Conservation (phyloP, 2,113 vertebrate species). For the Cephalopholis sonnerati region DNA sequence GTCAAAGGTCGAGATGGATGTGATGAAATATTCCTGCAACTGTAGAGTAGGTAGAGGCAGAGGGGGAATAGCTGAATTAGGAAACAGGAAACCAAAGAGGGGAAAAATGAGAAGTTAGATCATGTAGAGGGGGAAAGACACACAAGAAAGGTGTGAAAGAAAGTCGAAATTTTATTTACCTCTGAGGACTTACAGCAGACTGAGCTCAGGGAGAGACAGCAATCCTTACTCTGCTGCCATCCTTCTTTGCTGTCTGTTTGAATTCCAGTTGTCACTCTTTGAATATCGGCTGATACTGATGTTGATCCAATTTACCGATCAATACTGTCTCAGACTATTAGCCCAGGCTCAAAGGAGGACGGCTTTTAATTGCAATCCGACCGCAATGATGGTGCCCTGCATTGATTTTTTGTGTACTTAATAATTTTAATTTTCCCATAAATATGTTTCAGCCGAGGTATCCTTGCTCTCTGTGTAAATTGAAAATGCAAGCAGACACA, state of each 20-base stretch:
- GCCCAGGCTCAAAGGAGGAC: slow-evolving; percentile 36
- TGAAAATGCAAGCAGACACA: not conserved
- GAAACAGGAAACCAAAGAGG: not conserved
- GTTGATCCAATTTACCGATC: slow-evolving; percentile 67
- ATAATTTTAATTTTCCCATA: slow-evolving; percentile 40
- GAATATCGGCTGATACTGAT: slow-evolving; percentile 38
- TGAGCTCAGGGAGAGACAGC: too few relatives aligned
- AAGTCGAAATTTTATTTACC: too few relatives aligned
- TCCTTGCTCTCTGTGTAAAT: not conserved
- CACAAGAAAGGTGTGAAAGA: slow-evolving; percentile 2
- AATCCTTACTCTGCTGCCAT: not conserved
- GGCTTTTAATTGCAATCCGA: slow-evolving; percentile 72
- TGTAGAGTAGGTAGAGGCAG: not conserved
- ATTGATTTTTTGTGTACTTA: slow-evolving; percentile 66
- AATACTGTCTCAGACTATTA: slow-evolving; percentile 67
- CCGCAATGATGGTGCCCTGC: not conserved
- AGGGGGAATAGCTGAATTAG: not conserved
- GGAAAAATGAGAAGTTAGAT: not conserved
- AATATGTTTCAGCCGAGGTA: slow-evolving; percentile 35
- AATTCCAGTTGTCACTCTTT: slow-evolving; percentile 50
- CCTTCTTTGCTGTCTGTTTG: slow-evolving; percentile 6
- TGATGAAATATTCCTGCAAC: slow-evolving; percentile 75
- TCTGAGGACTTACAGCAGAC: too few relatives aligned
- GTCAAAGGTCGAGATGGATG: slow-evolving; percentile 67
- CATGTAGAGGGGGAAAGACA: not conserved